These are phyloP conservation scores for Kryptolebias marmoratus DNA, from an alignment of 2,113 vertebrate species.

Conservation along the genomic window DNA sequence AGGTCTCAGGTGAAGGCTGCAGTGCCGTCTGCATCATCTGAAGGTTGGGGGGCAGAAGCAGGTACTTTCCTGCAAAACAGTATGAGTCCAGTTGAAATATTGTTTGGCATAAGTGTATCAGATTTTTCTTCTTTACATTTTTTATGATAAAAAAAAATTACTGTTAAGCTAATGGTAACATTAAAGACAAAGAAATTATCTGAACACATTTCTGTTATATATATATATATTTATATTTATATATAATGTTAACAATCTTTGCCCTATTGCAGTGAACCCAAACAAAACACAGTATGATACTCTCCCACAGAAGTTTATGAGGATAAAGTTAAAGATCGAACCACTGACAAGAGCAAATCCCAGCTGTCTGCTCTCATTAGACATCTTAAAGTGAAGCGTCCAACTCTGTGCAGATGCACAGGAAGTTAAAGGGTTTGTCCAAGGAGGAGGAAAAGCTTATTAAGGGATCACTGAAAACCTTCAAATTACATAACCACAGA, in stretches of 20 bases:
- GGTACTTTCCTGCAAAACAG: slow-evolving; percentile 87
- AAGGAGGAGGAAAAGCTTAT: slow-evolving; percentile 21
- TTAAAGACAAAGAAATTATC: no score
- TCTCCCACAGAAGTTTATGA: not conserved
- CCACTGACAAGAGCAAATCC: slow-evolving; percentile 14
- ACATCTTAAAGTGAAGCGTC: slow-evolving; percentile 5
- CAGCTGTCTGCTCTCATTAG: slow-evolving; percentile 12
- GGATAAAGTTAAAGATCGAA: not conserved
- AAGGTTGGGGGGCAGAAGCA: slow-evolving; percentile 80
- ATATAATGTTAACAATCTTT: not conserved
- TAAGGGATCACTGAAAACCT: slow-evolving; percentile 49
- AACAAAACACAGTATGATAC: not conserved
- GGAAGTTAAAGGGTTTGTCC: slow-evolving; percentile 29
- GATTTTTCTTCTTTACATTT: no score
- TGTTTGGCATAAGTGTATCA: not conserved
- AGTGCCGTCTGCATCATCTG: slow-evolving; percentile 75
- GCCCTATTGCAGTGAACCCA: not conserved
- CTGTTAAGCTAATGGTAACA: no score
- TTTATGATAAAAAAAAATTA: no score
- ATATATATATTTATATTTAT: no score
- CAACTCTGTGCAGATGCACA: not conserved
- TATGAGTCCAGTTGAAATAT: not conserved
- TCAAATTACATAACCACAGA: slow-evolving; percentile 23
- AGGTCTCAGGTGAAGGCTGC: slow-evolving; percentile 80
- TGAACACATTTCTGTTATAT: not conserved